Base-by-base conservation (phyloP, 1,140 invertebrate species). In the Megalonaias nervosa region DNA sequence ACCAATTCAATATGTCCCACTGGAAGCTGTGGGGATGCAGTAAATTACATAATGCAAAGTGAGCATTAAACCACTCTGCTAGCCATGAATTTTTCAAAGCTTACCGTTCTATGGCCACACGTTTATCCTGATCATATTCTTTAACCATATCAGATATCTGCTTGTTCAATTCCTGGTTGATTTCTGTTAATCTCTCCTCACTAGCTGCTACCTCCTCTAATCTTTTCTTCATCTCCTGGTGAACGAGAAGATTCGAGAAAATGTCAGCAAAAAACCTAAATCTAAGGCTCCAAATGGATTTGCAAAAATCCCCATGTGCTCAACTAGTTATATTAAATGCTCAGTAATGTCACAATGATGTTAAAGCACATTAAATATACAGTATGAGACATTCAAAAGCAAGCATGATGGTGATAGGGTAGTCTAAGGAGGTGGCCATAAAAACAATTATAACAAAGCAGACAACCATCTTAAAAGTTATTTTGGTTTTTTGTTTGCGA, bases 91-190 rank as follows among this genome's bases (percentile, higher is more conserved):
- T 69, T 3, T 68, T 55, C 13, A 66, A 21, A 48, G 26, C 59
- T 72, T 81, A 89, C 85, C 84, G 83, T 19, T 89, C 87, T 0
- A 89, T 67, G 1, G 87, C 85, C 16, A 83, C 72, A 57, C 77
- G 61, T 77, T 88, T 90, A 66, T 90, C 88, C 17, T 77, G 59
- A 69, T 89, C 88, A 74, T 80, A 88, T 23, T 89, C 85, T 55
- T 79, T 77, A 1, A 90, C 83, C 87, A 90, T 87, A 68, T 85
- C 82, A 48, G 86, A 81, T 14, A 90, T 88, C 67, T 88, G 85
- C 23, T 79, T 77, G 70, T 77, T 88, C 16, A 90, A 82, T 69
- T 89, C 82, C 12, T 78, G 31, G 72, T 90, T 89, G 9, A 89
- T 85, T 65, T 88, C 86, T 11, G 79, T 83, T 60, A 89, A 61